These are phyloP conservation scores for Spatulosminthurus flaviceps DNA, from an alignment of 2,888 invertebrate species.

Conservation along the genomic window DNA sequence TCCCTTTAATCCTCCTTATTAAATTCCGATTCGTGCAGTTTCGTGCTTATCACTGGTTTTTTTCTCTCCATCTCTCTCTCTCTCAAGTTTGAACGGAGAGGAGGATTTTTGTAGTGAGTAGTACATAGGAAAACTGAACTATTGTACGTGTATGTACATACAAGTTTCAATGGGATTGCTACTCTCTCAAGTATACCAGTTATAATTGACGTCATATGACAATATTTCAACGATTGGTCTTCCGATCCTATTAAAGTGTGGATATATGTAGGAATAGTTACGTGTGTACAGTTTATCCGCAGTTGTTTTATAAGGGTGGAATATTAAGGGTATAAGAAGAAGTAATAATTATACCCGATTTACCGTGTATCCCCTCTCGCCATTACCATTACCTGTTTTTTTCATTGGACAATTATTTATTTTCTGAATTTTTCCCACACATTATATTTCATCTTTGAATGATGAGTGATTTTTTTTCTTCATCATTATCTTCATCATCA, in stretches of 20 bases:
- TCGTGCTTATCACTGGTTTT: not conserved
- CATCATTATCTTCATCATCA: too few relatives aligned
- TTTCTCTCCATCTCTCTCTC: not conserved
- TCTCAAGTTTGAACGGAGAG: too few relatives aligned
- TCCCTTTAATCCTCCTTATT: not conserved
- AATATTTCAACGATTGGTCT: constrained; percentile 7
- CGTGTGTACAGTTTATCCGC: not conserved
- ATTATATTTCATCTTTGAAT: not conserved
- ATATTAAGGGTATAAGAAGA: not conserved
- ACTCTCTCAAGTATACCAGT: too few relatives aligned
- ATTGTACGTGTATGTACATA: too few relatives aligned
- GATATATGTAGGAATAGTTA: not conserved
- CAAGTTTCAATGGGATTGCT: too few relatives aligned
- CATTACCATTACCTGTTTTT: constrained; percentile 18
- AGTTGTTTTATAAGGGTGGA: too few relatives aligned
- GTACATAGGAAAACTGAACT: too few relatives aligned
- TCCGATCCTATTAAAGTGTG: not conserved
- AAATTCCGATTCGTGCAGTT: constrained; percentile 2
- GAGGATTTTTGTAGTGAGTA: not conserved
- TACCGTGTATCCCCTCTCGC: not conserved
- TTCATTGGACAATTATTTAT: not conserved
- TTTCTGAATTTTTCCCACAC: not conserved
- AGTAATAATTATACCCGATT: not conserved
- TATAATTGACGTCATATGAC: not conserved
- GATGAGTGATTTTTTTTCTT: too few relatives aligned